Percentiles rank a stretch among this genome's conserved stretches.
phyloP scores from a whole-genome alignment of 2,797 vertebrate genomes.

The Hyperoplus lanceolatus region DNA sequence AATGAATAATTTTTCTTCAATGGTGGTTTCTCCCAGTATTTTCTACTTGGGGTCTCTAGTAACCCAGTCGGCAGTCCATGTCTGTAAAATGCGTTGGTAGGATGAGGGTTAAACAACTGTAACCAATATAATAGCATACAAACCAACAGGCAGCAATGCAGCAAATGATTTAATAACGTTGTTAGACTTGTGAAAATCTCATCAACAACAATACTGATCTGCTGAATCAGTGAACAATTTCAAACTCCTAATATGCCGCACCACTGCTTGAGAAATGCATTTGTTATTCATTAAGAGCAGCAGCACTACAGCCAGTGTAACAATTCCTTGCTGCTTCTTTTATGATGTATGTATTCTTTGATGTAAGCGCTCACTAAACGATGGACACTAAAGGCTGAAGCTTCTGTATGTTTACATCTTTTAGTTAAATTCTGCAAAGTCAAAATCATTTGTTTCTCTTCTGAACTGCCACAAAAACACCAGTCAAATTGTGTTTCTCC shows the following conservation, averaged over 20 bases:
- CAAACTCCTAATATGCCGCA: neutral
- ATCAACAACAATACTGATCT: neutral
- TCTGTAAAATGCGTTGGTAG: too few relatives aligned
- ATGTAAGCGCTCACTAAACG: conserved; percentile 33
- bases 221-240: neutral
- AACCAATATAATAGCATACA: too few relatives aligned
- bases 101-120: too few relatives aligned
- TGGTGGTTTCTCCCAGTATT: too few relatives aligned
- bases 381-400: neutral
- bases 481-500: neutral
- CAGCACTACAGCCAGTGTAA: conserved; percentile 3
- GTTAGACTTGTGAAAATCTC: neutral
- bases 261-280: neutral
- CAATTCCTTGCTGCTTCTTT: conserved; percentile 18
- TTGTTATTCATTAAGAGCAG: neutral
- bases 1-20: too few relatives aligned
- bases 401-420: conserved; percentile 14
- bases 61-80: too few relatives aligned
- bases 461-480: conserved; percentile 12
- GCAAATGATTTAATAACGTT: neutral
- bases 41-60: too few relatives aligned
- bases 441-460: conserved; percentile 19
- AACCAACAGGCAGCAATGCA: neutral
- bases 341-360: conserved; percentile 17
- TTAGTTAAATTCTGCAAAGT: conserved; percentile 19